Evolutionary conservation across 2,113 vertebrate species (phyloP).

Genomic region (Meleagris gallopavo): DNA sequence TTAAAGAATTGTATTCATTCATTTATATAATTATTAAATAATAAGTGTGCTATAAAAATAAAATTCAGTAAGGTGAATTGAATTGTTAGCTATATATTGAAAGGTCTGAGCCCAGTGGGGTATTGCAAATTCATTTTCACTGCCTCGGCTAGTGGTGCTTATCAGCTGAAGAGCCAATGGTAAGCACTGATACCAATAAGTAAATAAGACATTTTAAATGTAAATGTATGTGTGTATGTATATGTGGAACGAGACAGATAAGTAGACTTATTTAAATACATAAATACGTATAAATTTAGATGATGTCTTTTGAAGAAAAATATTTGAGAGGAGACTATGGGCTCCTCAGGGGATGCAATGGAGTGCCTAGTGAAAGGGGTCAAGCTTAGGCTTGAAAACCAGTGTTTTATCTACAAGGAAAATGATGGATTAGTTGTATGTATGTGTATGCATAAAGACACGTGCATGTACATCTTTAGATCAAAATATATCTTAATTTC

Average conservation of each 20-base stretch:
- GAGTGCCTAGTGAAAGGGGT: background rate
- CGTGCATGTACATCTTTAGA: background rate
- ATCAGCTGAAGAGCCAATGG: background rate
- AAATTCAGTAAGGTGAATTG: background rate
- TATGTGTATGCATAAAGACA: background rate
- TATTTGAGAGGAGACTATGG: background rate
- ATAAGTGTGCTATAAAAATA: background rate
- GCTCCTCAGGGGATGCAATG: background rate
- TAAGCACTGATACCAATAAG: background rate
- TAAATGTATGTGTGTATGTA: background rate
- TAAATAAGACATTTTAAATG: background rate
- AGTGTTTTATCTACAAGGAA: background rate
- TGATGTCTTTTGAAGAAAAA: background rate
- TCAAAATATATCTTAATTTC: background rate
- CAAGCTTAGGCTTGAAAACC: background rate
- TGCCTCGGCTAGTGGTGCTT: background rate
- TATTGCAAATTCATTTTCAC: background rate
- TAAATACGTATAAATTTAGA: background rate
- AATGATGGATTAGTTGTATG: background rate
- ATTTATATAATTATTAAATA: conserved; percentile 13
- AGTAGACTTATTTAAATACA: background rate
- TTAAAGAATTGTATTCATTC: background rate
- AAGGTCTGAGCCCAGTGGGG: background rate
- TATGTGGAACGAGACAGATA: background rate
- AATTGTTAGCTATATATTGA: background rate